Percentiles rank a stretch among this genome's conserved stretches.
Evolutionary conservation across 2,113 vertebrate species (phyloP).

Genomic region (Carassius carassius): DNA sequence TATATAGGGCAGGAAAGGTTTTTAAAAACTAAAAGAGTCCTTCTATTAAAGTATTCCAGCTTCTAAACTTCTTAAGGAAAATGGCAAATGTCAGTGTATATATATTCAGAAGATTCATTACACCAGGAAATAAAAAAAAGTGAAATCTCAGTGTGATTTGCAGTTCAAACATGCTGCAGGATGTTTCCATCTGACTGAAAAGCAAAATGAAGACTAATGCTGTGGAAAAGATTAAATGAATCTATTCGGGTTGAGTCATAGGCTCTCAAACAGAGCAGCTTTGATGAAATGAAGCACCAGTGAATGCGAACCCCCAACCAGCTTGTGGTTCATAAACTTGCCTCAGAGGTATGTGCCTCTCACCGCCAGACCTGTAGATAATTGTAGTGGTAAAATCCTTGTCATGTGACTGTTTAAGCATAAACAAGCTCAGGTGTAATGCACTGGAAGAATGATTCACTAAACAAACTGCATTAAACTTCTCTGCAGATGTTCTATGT

Average conservation of each 20-base stretch:
- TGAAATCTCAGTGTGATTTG: background rate
- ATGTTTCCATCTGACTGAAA: slow-evolving; percentile 2
- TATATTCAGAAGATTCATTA: background rate
- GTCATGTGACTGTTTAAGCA: slow-evolving; percentile 27
- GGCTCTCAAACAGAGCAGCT: background rate
- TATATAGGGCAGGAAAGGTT: background rate
- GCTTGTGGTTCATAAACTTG: slow-evolving; percentile 5
- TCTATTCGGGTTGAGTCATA: background rate
- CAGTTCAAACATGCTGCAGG: background rate
- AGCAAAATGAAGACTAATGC: slow-evolving; percentile 12
- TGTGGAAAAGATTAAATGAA: slow-evolving; percentile 18
- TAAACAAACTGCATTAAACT: background rate
- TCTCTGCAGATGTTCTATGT: background rate
- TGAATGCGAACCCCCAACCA: background rate
- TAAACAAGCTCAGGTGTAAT: background rate
- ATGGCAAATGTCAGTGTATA: background rate
- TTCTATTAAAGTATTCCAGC: background rate
- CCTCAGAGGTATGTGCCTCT: slow-evolving; percentile 31
- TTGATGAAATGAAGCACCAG: background rate
- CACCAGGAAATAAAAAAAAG: background rate
- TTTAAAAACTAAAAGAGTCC: background rate
- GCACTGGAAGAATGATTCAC: background rate
- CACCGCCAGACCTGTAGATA: background rate
- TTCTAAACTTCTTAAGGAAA: background rate
- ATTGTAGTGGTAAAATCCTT: background rate